phyloP scores from a whole-genome alignment of 2,797 vertebrate genomes.

The Leuciscus waleckii region DNA sequence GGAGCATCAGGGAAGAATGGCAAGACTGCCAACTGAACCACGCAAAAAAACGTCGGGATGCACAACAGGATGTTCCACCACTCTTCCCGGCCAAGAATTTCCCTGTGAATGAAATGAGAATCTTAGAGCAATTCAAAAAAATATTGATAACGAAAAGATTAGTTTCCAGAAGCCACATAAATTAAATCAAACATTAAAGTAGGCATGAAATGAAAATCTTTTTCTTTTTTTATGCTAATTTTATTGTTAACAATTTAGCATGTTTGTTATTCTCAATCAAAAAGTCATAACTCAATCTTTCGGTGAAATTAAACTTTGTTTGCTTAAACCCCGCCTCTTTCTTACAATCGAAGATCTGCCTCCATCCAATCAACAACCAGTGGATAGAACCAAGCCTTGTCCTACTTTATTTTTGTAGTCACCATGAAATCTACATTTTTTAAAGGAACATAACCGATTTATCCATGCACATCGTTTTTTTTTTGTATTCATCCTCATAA shows the following conservation, averaged over 20 bases:
- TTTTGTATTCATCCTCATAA: not conserved
- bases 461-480: not conserved
- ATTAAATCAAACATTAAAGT: not conserved
- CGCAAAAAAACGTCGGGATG: conserved; percentile 69
- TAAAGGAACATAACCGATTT: too few relatives aligned
- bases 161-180: not conserved
- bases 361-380: not conserved
- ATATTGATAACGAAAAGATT: not conserved
- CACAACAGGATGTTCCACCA: conserved; percentile 81
- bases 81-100: conserved; percentile 80
- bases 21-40: conserved; percentile 76
- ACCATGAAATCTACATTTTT: too few relatives aligned
- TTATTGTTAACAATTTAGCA: not conserved
- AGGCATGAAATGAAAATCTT: not conserved
- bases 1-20: conserved; percentile 88
- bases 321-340: not conserved
- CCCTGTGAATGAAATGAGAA: conserved; percentile 68
- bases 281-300: not conserved
- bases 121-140: not conserved
- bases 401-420: not conserved
- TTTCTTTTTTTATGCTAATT: not conserved
- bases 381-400: not conserved
- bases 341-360: not conserved
- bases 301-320: too few relatives aligned
- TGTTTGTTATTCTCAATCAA: not conserved